These are phyloP conservation scores for Amphiura filiformis DNA, from an alignment of 35 echinoderm and acorn worm genomes.

Conservation along the genomic window DNA sequence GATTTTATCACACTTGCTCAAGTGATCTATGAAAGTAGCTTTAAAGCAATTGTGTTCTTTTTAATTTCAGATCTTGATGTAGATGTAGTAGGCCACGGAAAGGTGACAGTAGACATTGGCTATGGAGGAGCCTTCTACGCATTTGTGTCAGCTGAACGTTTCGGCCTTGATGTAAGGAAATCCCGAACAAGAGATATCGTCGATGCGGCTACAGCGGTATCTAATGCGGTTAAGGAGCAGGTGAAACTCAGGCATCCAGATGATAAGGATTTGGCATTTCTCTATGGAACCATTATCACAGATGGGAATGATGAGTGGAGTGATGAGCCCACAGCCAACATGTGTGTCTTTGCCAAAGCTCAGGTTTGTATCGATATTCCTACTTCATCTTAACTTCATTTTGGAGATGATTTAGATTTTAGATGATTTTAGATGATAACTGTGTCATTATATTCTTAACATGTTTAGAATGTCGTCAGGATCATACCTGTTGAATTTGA, in stretches of 20 bases:
- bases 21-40: too few species aligned
- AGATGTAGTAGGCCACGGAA: conserved; percentile 53
- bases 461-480: too few species aligned
- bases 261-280: conserved; percentile 67
- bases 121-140: conserved; percentile 99
- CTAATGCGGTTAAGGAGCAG: conserved; percentile 51
- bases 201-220: conserved; percentile 60
- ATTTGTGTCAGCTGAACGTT: conserved; percentile 48
- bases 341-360: conserved; percentile 88
- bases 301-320: conserved; percentile 70
- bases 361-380: conserved; percentile 57
- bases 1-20: too few species aligned
- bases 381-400: too few species aligned
- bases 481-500: too few species aligned
- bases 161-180: conserved; percentile 54
- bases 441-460: too few species aligned
- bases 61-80: conserved; percentile 79
- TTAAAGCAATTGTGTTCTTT: too few species aligned
- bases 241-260: conserved; percentile 69
- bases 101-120: conserved; percentile 70
- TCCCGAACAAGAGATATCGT: conserved; percentile 25
- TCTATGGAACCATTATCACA: conserved; percentile 92
- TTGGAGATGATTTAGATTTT: too few species aligned
- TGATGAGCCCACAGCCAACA: conserved; percentile 69
- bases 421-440: too few species aligned